phyloP scores from a whole-genome alignment of 1,140 invertebrate genomes.

The Muscidifurax raptorellus region DNA sequence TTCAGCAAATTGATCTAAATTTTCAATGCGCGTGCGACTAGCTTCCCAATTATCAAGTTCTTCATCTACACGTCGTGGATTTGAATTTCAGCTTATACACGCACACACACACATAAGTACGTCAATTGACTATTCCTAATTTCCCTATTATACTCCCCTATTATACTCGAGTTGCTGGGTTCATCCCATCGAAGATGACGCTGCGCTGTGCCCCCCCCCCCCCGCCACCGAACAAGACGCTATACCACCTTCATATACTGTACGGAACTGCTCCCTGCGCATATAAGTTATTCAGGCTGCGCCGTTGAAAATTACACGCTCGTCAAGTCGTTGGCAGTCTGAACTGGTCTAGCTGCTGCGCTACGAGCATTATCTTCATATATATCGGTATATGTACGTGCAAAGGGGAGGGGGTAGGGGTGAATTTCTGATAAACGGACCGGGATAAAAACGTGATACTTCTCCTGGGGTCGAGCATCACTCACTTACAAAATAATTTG shows the following conservation, averaged over 20 bases:
- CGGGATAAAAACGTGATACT: too few species aligned
- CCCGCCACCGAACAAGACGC: not conserved
- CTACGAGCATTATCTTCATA: not conserved
- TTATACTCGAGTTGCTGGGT: not conserved
- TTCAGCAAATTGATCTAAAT: too few species aligned
- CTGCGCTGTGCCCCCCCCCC: not conserved
- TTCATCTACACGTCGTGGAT: not conserved
- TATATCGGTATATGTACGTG: too few species aligned
- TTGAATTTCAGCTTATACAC: not conserved
- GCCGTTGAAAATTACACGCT: not conserved
- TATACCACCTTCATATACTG: not conserved
- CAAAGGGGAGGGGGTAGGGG: too few species aligned
- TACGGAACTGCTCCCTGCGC: not conserved
- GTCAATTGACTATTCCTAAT: slow-evolving; percentile 15
- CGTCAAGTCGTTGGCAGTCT: not conserved
- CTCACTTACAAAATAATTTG: too few species aligned
- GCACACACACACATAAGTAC: not conserved
- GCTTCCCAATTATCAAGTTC: too few species aligned
- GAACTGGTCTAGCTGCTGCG: not conserved
- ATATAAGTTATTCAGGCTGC: slow-evolving; percentile 10
- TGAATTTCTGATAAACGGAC: too few species aligned
- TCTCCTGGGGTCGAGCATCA: too few species aligned
- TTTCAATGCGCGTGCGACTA: too few species aligned
- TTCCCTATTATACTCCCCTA: not conserved
- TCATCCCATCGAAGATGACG: not conserved